Evolutionary conservation across 2,888 invertebrate genomes (phyloP), one percentile per base, ranked within the genome.

Genomic region (Cacoxenus indagator): DNA sequence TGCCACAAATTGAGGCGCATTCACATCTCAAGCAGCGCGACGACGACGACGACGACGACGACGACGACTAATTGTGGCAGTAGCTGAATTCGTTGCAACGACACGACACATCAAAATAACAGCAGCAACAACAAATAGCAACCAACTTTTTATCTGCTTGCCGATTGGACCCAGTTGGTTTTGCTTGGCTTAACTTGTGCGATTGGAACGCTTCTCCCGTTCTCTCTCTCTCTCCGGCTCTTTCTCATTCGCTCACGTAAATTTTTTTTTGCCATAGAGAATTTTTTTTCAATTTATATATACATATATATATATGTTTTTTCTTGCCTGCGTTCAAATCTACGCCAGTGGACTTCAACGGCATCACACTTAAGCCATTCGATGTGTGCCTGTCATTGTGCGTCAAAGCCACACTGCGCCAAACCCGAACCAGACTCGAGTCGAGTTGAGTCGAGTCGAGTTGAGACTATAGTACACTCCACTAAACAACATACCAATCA

Each of bases 281-380:
- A n/a, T n/a, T n/a, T n/a, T n/a, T n/a, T n/a, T n/a, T 31, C 29
- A 59, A 59, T 59, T 37, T 29, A 31, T 31, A 59, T 31, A 59
- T 31, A 31, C 31, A 19, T 14, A 54, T 54, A 24, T 54, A 2
- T 37, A 1, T 31, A 31, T 31, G 4, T 31, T 31, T 31, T 31
- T 31, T 31, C 31, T 31, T 31, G 5, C 5, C 9, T 31, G 31
- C 9, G 31, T 31, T 4, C 31, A 31, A n/a, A n/a, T n/a, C n/a
- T n/a, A n/a, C n/a, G n/a, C n/a, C n/a, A n/a, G n/a, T n/a, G n/a
- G 57, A 27, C 57, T 57, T 57, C 54, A 54, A 24, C 19, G 22
- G 14, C 54, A 24, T 54, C 24, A 2, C 54, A 19, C 54, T 8
- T 14, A 54, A 8, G 54, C 26, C 54, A 24, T 54, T 22, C 24